These are phyloP conservation scores for Ceratina calcarata DNA, from an alignment of 1,140 invertebrate genomes.

Conservation along the genomic window DNA sequence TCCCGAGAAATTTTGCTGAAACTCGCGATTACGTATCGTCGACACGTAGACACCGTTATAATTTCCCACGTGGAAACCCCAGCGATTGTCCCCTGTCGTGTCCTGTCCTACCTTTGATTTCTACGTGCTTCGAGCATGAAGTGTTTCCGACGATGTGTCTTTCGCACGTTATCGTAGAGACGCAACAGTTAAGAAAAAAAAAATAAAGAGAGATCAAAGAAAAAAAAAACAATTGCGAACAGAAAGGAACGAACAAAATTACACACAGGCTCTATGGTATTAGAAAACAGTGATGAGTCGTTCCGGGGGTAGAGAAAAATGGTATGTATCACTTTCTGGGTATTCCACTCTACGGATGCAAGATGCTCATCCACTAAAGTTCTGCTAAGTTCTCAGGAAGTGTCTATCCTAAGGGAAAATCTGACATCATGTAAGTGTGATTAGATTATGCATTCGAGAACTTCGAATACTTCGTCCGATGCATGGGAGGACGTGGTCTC, in stretches of 20 bases:
- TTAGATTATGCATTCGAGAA: too few relatives aligned
- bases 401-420: slow-evolving; percentile 29
- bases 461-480: not conserved
- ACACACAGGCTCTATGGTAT: slow-evolving; percentile 18
- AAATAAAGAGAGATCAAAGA: not conserved
- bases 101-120: slow-evolving; percentile 22
- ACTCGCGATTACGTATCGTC: not conserved
- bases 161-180: slow-evolving; percentile 6
- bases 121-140: slow-evolving; percentile 28
- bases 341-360: slow-evolving; percentile 61
- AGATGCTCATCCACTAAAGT: slow-evolving; percentile 67
- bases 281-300: slow-evolving; percentile 3
- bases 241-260: not conserved
- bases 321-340: slow-evolving; percentile 2
- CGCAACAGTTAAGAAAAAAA: not conserved
- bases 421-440: slow-evolving; percentile 4
- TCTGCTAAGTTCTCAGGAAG: slow-evolving; percentile 1
- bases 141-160: slow-evolving; percentile 45
- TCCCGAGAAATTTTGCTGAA: not conserved
- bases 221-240: not conserved
- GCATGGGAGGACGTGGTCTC: not conserved
- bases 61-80: not conserved
- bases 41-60: not conserved
- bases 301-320: not conserved
- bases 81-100: not conserved